Evolutionary conservation across 2,113 vertebrate genomes (phyloP).

Genomic region (Cyprinus carpio): DNA sequence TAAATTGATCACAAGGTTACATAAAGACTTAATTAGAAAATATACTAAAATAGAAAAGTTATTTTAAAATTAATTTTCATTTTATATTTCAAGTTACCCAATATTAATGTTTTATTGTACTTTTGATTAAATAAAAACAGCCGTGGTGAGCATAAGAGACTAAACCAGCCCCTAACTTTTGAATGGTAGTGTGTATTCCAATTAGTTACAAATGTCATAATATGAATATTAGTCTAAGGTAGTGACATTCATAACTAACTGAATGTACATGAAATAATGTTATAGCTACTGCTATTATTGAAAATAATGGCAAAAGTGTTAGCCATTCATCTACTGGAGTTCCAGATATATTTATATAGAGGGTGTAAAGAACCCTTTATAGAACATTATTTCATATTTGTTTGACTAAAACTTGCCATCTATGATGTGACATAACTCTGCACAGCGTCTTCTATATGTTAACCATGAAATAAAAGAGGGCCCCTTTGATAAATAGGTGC

Average conservation of each 20-base stretch:
- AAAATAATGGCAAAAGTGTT: not conserved
- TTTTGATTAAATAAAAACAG: not conserved
- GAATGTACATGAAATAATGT: not conserved
- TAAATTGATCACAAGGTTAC: not conserved
- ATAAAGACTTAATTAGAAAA: not conserved
- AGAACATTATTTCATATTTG: slow-evolving; percentile 5
- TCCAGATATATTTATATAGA: not conserved
- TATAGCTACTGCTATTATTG: not conserved
- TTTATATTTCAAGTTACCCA: not conserved
- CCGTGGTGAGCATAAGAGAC: not conserved
- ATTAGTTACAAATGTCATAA: not conserved
- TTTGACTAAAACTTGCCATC: slow-evolving; percentile 28
- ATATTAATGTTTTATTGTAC: not conserved
- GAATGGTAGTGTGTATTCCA: not conserved
- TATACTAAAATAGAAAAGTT: not conserved
- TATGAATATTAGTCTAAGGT: not conserved
- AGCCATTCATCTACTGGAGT: slow-evolving; percentile 2
- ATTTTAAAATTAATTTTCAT: not conserved
- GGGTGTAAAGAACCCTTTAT: not conserved
- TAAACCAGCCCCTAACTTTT: not conserved
- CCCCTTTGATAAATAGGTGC: slow-evolving; percentile 27
- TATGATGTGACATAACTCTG: not conserved
- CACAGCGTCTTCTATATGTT: not conserved
- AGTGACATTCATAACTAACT: not conserved
- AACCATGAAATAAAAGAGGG: not conserved